Conservation (phyloP, 2,888 invertebrate species). For the Antheraea assamensis region DNA sequence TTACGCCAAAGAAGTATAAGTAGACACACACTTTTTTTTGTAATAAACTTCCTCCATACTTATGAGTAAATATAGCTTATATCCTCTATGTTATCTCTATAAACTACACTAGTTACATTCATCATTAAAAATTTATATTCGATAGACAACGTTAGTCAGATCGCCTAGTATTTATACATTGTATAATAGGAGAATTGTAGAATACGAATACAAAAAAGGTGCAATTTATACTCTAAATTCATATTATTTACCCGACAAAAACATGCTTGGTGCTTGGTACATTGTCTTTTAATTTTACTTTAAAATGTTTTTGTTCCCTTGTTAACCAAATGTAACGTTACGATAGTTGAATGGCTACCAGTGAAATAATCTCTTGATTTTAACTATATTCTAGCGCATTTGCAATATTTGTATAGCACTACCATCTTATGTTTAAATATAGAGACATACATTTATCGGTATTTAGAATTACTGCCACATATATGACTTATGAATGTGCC, state of each 20-base stretch:
- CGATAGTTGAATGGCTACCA: neutral
- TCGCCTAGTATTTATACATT: too few relatives aligned
- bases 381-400: neutral
- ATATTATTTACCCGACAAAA: too few relatives aligned
- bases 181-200: too few relatives aligned
- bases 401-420: neutral
- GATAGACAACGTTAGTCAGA: too few relatives aligned
- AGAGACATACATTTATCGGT: neutral
- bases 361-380: neutral
- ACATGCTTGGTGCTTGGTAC: too few relatives aligned
- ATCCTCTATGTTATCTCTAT: neutral
- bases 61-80: neutral
- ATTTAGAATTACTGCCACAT: neutral
- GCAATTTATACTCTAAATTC: neutral
- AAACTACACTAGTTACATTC: neutral
- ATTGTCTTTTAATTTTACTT: too few relatives aligned
- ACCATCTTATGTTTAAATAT: neutral
- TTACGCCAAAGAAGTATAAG: too few relatives aligned
- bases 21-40: too few relatives aligned
- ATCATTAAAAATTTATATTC: too few relatives aligned
- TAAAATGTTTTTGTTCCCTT: neutral
- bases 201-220: neutral
- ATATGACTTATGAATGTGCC: neutral
- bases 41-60: neutral
- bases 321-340: neutral